phyloP scores from a whole-genome alignment of 1,140 invertebrate species.

The Drosophila carrolli region DNA sequence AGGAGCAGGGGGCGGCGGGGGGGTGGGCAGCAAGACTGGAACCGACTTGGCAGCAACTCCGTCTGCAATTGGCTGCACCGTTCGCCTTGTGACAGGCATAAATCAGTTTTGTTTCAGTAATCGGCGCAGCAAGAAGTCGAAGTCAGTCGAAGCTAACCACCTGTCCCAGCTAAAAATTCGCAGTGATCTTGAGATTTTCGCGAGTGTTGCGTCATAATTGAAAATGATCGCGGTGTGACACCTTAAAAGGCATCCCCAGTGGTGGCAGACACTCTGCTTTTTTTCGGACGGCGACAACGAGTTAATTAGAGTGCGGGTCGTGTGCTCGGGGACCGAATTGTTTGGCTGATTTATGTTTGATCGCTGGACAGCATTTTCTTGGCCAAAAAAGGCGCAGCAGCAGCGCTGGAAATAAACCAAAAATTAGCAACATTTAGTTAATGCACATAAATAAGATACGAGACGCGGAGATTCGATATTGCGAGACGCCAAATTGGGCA shows the following conservation, averaged over 20 bases:
- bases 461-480: constrained; percentile 43
- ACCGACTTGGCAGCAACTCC: constrained; percentile 27
- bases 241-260: constrained; percentile 55
- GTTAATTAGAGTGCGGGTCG: constrained; percentile 69
- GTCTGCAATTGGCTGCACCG: constrained; percentile 58
- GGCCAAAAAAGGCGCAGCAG: constrained; percentile 61
- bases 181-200: constrained; percentile 47
- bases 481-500: constrained; percentile 70
- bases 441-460: constrained; percentile 71
- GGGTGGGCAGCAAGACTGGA: constrained; percentile 22
- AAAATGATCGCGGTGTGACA: constrained; percentile 36
- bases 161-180: constrained; percentile 11
- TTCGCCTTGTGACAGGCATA: constrained; percentile 78
- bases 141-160: constrained; percentile 26
- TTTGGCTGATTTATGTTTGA: constrained; percentile 38
- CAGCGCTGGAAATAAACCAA: constrained; percentile 47
- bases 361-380: constrained; percentile 36
- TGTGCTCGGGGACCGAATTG: constrained; percentile 49
- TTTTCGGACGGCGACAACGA: constrained; percentile 42
- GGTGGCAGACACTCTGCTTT: constrained; percentile 15
- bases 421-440: constrained; percentile 81
- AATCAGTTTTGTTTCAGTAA: constrained; percentile 82
- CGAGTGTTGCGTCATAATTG: constrained; percentile 72
- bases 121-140: constrained; percentile 78
- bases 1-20: not conserved